Base-by-base conservation (phyloP, 2,888 invertebrate species). In the Macropis europaea region DNA sequence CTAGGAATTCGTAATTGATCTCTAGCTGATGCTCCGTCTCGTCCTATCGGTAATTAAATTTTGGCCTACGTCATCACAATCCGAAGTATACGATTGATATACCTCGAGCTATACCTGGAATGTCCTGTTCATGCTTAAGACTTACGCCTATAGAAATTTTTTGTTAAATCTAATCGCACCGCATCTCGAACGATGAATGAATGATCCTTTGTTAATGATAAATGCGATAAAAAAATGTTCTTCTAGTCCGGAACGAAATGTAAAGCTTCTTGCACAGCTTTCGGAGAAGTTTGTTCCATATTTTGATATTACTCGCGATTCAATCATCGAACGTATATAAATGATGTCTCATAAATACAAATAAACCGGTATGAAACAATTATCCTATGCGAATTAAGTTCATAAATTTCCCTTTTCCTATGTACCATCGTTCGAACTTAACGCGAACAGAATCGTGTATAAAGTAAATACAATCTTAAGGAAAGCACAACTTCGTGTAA, bases 1-100 rank as follows among this genome's bases (percentile, higher is more conserved):
- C 34, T 53, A 26, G 28, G 7, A 42, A 38, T 26, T 19, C 22
- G 13, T 22, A n/a, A 15, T 52, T 36, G 3, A 30, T 45, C 32
- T 32, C 61, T 38, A 53, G 36, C 24, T n/a, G 42, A 54, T 22
- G 26, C 26, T 28, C 24, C 17, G 26, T 53, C 38, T 34, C 38
- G n/a, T 38, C 24, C 30, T 34, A 15, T 15, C 28, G 40, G 47
- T 28, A 54, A 26, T 32, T 32, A 69, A 7, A 53, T 62, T 76
- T 79, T 76, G 69, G 59, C 74, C 43, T 64, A 43, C 34, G 11
- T 76, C 69, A 53, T 77, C 60, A 75, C 66, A 75, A 57, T 63
- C 36, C 36, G 28, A 59, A 68, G 53, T 62, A 62, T 59, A 73
- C 47, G 52, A 30, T 34, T 50, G 19, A 38, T 59, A 63, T 42